Percentiles rank a stretch among this genome's conserved stretches.
phyloP scores from a whole-genome alignment of 2,797 vertebrate genomes.

The Crocidura indochinensis region DNA sequence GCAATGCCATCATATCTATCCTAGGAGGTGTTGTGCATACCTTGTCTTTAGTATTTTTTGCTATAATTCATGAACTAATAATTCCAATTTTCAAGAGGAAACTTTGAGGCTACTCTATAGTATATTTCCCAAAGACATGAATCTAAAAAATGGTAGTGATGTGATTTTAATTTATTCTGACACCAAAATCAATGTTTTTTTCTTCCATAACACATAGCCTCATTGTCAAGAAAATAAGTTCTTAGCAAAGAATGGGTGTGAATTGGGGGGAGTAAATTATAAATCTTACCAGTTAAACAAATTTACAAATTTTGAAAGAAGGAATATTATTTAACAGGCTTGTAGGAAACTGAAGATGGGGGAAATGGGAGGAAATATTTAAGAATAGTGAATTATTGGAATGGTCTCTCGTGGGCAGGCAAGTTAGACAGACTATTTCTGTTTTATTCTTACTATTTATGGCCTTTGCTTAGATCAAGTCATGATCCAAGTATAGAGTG shows the following conservation, averaged over 20 bases:
- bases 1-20: neutral
- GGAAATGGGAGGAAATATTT: neutral
- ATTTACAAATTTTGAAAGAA: neutral
- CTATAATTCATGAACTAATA: neutral
- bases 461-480: neutral
- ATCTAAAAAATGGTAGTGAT: neutral
- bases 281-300: neutral
- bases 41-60: neutral
- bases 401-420: no score
- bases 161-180: neutral
- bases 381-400: neutral
- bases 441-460: neutral
- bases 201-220: neutral
- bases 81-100: neutral
- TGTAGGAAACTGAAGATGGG: neutral
- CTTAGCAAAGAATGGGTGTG: neutral
- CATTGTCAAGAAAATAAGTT: neutral
- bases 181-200: neutral
- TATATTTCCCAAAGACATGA: no score
- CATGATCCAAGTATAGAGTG: neutral
- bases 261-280: neutral
- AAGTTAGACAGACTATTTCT: no score
- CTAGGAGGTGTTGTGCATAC: neutral
- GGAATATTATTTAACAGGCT: neutral
- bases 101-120: neutral